These are phyloP conservation scores for Crocidura indochinensis DNA, from an alignment of 2,797 vertebrate genomes.

Conservation along the genomic window DNA sequence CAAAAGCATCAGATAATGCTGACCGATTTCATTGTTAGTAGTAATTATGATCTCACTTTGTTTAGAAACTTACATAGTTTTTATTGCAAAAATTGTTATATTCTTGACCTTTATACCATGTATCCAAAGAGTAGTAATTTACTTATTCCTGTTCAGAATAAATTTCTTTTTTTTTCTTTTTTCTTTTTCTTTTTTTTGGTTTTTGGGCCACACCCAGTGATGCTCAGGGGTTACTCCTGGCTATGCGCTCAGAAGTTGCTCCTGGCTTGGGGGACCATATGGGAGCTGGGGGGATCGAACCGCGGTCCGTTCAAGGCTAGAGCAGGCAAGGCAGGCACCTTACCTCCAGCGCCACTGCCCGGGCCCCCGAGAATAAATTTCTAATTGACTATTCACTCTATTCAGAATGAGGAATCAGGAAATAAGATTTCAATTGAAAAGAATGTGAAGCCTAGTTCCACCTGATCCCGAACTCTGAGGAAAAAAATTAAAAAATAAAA, in stretches of 20 bases:
- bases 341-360: too few species aligned
- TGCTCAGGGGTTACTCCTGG: too few species aligned
- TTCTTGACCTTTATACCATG: slow-evolving; percentile 51
- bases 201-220: too few species aligned
- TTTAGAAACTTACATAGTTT: slow-evolving; percentile 30
- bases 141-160: slow-evolving; percentile 57
- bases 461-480: not conserved
- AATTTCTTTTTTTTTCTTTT: too few species aligned
- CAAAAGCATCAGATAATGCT: slow-evolving; percentile 18
- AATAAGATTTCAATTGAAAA: slow-evolving; percentile 32
- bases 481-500: not conserved
- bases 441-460: slow-evolving; percentile 16
- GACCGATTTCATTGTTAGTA: not conserved
- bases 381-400: slow-evolving; percentile 34
- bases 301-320: too few species aligned
- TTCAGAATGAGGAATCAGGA: slow-evolving; percentile 45
- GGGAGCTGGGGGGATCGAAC: too few species aligned
- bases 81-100: slow-evolving; percentile 21
- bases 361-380: slow-evolving; percentile 65
- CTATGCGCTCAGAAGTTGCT: too few species aligned
- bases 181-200: too few species aligned
- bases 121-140: slow-evolving; percentile 55
- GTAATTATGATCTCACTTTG: slow-evolving; percentile 32
- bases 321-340: too few species aligned
- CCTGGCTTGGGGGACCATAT: too few species aligned